Evolutionary conservation across 2,113 vertebrate species (phyloP), one percentile per base, ranked within the genome.

Genomic region (Rallus limicola): DNA sequence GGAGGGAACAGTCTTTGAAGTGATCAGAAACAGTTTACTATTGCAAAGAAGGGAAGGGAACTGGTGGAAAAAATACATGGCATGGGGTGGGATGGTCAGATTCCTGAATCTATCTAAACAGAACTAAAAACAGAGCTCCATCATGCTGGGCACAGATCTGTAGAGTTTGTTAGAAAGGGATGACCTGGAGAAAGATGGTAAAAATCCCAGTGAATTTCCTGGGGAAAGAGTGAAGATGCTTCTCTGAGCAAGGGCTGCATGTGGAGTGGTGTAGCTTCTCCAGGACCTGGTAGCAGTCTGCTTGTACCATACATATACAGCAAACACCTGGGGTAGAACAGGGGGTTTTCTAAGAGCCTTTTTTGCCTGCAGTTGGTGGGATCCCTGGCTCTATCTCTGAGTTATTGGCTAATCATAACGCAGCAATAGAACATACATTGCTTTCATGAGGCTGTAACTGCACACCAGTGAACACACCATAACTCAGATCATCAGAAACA

Each of bases 341-440:
- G 13, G 12, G 1, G 0, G 1, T 69, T 78, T 4, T 62, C 14
- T 38, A 69, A 38, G 14, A 48, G 8, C 2, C 36, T 72, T 40
- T 56, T 72, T 38, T 82, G 23, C 15, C 17, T 56, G 38, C 81
- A 5, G 2, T 10, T 81, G 28, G 10, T 76, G 42, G 16, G 11
- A 46, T 70, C 26, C 16, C 55, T 78, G 40, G n/a, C 13, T 17
- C 6, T 42, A 42, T 21, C 3, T 52, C 76, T n/a, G 10, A 59
- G 31, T 64, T 46, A 59, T 55, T n/a, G 70, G 6, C 36, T 68
- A 16, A 14, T 53, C 25, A 53, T 81, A 91, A 71, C 46, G 21
- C 46, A 48, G 46, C 46, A 48, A 56, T 4, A 40, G 11, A 42
- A 42, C 14, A 26, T 24, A 5, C 3, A 13, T 56, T 14, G 44